phyloP scores from a whole-genome alignment of 2,113 vertebrate species.

The Oncorhynchus nerka region DNA sequence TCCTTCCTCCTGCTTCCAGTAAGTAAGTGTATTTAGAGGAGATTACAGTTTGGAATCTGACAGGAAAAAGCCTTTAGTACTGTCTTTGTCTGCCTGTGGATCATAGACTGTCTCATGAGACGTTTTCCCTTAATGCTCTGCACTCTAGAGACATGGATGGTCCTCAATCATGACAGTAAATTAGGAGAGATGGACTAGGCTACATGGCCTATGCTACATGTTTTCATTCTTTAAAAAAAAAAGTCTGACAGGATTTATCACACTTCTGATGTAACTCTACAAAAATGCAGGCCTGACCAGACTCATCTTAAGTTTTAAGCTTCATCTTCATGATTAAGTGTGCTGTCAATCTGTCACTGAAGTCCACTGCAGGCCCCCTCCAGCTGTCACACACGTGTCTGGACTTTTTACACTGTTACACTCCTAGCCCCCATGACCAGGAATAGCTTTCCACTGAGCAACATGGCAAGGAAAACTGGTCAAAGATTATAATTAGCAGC shows the following conservation, averaged over 20 bases:
- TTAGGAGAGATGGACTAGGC: background rate
- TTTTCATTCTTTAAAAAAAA: too few species aligned
- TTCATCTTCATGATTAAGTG: background rate
- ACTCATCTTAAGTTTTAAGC: conserved; percentile 4
- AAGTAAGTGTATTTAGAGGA: conserved; percentile 67
- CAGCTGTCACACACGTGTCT: conserved; percentile 25
- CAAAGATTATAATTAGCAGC: too few species aligned
- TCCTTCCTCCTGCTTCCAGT: conserved; percentile 66
- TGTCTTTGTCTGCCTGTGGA: conserved; percentile 37
- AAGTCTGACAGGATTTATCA: too few species aligned
- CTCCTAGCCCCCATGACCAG: conserved; percentile 1
- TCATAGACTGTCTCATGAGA: background rate
- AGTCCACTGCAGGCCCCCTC: conserved; percentile 14
- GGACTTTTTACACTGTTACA: conserved; percentile 20
- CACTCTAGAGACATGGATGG: conserved; percentile 3
- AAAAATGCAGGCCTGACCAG: conserved; percentile 8
- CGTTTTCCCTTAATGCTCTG: too few species aligned
- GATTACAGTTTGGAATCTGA: conserved; percentile 66
- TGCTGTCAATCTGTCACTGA: conserved; percentile 2
- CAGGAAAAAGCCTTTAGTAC: conserved; percentile 48
- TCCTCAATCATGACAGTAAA: conserved; percentile 10
- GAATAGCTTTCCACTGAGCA: too few species aligned
- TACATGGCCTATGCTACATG: background rate
- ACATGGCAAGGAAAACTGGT: too few species aligned
- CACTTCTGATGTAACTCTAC: background rate